phyloP scores from a whole-genome alignment of 2,888 invertebrate genomes.

The Campoplex capitator region DNA sequence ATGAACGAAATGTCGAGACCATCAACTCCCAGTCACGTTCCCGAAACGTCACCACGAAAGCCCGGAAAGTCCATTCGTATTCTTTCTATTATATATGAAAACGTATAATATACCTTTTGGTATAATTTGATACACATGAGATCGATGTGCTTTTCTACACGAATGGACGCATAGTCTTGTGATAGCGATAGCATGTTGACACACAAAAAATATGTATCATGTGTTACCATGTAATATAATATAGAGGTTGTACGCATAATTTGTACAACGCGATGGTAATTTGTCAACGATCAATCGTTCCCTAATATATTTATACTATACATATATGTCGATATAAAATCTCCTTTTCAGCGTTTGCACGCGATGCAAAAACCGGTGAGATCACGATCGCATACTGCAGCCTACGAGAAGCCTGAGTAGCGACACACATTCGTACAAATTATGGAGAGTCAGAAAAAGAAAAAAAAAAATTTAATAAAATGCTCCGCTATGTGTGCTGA shows the following conservation, averaged over 20 bases:
- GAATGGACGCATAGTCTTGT: conserved; percentile 35
- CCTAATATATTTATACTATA: conserved; percentile 23
- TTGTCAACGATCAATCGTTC: conserved; percentile 62
- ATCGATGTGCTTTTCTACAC: conserved; percentile 27
- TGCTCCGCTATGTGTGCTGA: conserved; percentile 3
- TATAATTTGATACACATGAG: conserved; percentile 52
- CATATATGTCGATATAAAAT: background rate
- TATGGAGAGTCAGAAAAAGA: conserved; percentile 14
- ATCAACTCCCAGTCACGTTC: conserved; percentile 47
- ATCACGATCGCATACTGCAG: conserved; percentile 1
- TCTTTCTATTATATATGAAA: conserved; percentile 38
- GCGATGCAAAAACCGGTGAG: conserved; percentile 36
- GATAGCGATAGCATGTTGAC: conserved; percentile 35
- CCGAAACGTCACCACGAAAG: conserved; percentile 20
- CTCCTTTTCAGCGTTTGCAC: conserved; percentile 22
- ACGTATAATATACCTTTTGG: background rate
- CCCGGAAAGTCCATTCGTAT: conserved; percentile 20
- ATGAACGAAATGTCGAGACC: conserved; percentile 21
- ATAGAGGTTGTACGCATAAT: conserved; percentile 53
- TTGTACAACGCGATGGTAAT: conserved; percentile 63
- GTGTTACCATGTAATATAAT: conserved; percentile 36
- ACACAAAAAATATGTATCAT: conserved; percentile 37
- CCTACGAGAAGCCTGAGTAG: background rate
- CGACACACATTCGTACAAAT: conserved; percentile 39
- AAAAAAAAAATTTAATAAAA: conserved; percentile 9